Base-by-base conservation (phyloP, 2,888 invertebrate species). In the Chrysotoxum bicinctum region DNA sequence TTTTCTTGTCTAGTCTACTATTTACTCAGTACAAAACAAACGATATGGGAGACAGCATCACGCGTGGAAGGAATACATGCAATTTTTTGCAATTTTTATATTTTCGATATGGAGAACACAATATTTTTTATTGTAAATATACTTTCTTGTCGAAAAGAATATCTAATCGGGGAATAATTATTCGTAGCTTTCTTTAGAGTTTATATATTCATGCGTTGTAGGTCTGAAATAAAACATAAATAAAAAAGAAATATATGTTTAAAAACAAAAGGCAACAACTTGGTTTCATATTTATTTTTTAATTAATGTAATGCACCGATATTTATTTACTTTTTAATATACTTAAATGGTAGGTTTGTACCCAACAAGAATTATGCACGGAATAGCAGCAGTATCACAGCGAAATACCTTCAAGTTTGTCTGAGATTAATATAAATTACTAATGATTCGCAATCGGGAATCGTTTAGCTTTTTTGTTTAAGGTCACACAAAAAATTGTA, bases 191-290 rank as follows among this genome's bases (percentile, higher is more conserved):
- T 56, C 54, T 62, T 62, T 45, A 74, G 32, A 23, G 60, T 69
- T 79, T 52, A 68, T 19, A 54, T 37, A 58, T 52, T 74, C 72
- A 60, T 72, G 56, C 75, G 80, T 21, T 56, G 75, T 60, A 69
- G 26, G 69, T 62, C 85, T 85, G 85, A 48, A 84, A 81, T 60
- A 85, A 85, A 85, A 85, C 81, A 85, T 76, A 85, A 85, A 81
- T 85, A 85, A 85, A 85, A 85, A 85, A 77, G 81, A 85, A 85
- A 81, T 72, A 72, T 77, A 64, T 77, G 77, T 85, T 85, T 85
- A 77, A 81, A 84, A 85, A 85, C 81, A 85, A 85, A 85, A 85
- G 85, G 85, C 85, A 85, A 85, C 62, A 85, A 83, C 66, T 84
- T 75, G 70, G 66, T 60, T 69, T 83, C 60, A 64, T 16, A 32